Base-by-base conservation (phyloP, 2,888 invertebrate species). In the Drosophila kanekoi region DNA sequence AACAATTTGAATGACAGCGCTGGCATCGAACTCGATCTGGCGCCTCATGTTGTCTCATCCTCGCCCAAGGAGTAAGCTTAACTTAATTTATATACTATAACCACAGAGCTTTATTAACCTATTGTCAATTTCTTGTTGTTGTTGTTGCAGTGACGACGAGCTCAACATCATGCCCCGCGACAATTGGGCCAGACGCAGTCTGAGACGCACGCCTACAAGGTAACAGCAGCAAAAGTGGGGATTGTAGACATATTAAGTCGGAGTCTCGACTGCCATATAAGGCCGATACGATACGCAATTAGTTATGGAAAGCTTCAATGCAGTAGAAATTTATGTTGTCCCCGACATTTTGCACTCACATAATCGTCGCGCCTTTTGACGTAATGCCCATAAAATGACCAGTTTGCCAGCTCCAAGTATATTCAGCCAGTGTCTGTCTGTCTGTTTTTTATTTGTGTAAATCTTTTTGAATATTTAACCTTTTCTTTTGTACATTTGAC, bases 141-240 rank as follows among this genome's bases (percentile, higher is more conserved):
- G 48, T 91, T 92, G 49, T 91, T 92, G 52, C 85, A 93, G 93
- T 79, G 95, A 95, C 87, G 94, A 94, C 81, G 94, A 94, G 71
- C 91, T 94, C 74, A 93, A 92, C 79, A 93, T 93, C 40, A 94
- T 96, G 78, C 95, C 95, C 87, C 94, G 97, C 89, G 96, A 97
- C 91, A 95, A 96, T 57, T 97, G 97, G 97, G 94, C 96, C 45
- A 94, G 97, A 85, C 97, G 96, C 49, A 97, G 97, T 90, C 93
- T 97, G 53, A 93, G 97, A 89, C 94, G 97, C 91, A 96, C 96
- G 48, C 95, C 96, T 66, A 95, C 96, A 77, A 96, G 95, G 97
- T 97, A 93, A 69, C 18, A 44, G 13, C 52, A 41, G 13, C 53
- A 43, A 28, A 13, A 33, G 49, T 49, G 37, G 51, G 49, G 49